phyloP scores from a whole-genome alignment of 2,888 invertebrate species.

The Dromius quadrimaculatus region DNA sequence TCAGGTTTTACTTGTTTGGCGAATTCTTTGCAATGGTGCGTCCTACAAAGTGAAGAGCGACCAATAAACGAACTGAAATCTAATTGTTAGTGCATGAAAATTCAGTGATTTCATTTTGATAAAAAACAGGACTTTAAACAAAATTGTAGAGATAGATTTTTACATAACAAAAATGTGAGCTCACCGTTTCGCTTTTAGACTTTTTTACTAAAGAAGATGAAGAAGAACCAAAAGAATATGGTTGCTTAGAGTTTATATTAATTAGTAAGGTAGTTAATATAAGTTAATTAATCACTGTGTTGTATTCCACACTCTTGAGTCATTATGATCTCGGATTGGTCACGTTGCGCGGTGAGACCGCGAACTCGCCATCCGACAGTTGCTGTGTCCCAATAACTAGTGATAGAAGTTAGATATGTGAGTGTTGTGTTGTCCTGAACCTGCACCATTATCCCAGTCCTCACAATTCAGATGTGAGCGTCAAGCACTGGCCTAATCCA shows the following conservation, averaged over 20 bases:
- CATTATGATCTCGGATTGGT: slow-evolving; percentile 50
- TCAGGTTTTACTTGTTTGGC: slow-evolving; percentile 39
- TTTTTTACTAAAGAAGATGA: slow-evolving; percentile 27
- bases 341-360: slow-evolving; percentile 14
- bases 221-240: slow-evolving; percentile 30
- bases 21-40: slow-evolving; percentile 46
- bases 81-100: slow-evolving; percentile 46
- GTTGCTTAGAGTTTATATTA: slow-evolving; percentile 47
- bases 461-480: neutral
- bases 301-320: slow-evolving; percentile 51
- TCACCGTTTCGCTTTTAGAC: slow-evolving; percentile 45
- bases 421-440: slow-evolving; percentile 36
- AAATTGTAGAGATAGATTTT: slow-evolving; percentile 45
- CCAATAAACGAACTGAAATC: slow-evolving; percentile 52
- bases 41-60: slow-evolving; percentile 45
- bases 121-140: slow-evolving; percentile 23
- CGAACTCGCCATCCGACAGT: slow-evolving; percentile 56
- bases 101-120: slow-evolving; percentile 44
- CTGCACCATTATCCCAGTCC: neutral
- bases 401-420: slow-evolving; percentile 58
- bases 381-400: slow-evolving; percentile 68
- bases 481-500: slow-evolving; percentile 1
- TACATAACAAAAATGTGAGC: slow-evolving; percentile 48
- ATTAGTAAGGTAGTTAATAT: slow-evolving; percentile 49
- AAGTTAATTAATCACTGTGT: slow-evolving; percentile 52